Evolutionary conservation across 2,888 invertebrate genomes (phyloP).

Genomic region (Cosmia trapezina): DNA sequence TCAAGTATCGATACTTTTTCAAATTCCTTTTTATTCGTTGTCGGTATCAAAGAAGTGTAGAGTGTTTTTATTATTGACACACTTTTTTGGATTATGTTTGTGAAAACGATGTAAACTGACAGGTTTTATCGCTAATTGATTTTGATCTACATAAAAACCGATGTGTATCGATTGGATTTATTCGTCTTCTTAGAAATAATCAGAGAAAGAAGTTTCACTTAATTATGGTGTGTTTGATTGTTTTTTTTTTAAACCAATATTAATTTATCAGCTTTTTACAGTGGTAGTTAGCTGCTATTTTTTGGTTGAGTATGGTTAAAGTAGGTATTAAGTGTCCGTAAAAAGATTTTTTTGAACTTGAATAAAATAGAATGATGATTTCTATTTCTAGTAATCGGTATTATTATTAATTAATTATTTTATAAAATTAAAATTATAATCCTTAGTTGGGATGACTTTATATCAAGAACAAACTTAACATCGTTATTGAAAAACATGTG

Average conservation of each 20-base stretch:
- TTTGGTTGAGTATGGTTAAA: not conserved
- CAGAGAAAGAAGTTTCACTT: not conserved
- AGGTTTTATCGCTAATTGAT: constrained; percentile 52
- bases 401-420: too few relatives aligned
- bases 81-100: constrained; percentile 42
- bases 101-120: constrained; percentile 50
- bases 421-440: too few relatives aligned
- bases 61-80: constrained; percentile 47
- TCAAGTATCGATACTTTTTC: constrained; percentile 6
- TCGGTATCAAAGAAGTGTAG: constrained; percentile 41
- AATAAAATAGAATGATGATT: not conserved
- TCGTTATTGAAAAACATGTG: too few relatives aligned
- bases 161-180: constrained; percentile 31
- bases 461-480: too few relatives aligned
- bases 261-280: not conserved
- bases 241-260: not conserved
- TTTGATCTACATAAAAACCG: constrained; percentile 51
- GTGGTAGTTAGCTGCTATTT: not conserved
- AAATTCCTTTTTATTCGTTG: constrained; percentile 23
- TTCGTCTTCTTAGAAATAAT: constrained; percentile 23
- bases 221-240: not conserved
- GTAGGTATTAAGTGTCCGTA: not conserved
- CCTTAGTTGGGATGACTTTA: too few relatives aligned
- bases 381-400: not conserved
- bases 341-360: not conserved